Percentiles rank a stretch among this genome's conserved stretches.
These are phyloP conservation scores for Stylophora pistillata DNA, from an alignment of 64 coral and sea anemone species.

Conservation along the genomic window DNA sequence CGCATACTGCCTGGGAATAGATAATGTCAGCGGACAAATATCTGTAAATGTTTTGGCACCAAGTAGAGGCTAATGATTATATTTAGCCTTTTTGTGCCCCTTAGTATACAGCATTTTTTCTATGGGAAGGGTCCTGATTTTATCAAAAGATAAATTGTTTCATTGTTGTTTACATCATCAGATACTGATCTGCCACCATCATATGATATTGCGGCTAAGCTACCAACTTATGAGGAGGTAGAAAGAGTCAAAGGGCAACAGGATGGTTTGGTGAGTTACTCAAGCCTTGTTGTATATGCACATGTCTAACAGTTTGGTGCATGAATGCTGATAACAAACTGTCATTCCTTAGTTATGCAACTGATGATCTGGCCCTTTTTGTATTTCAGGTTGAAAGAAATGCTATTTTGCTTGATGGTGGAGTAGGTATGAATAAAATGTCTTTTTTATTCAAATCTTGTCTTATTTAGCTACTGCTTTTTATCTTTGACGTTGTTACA, in stretches of 20 bases:
- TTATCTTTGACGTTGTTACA: neutral
- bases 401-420: conserved; percentile 63
- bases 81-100: too few relatives aligned
- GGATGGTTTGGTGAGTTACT: conserved; percentile 42
- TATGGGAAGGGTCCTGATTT: too few relatives aligned
- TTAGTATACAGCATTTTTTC: too few relatives aligned
- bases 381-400: conserved; percentile 57
- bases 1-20: too few relatives aligned
- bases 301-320: too few relatives aligned
- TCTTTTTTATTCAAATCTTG: neutral
- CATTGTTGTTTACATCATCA: neutral
- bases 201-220: conserved; percentile 72
- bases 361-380: too few relatives aligned
- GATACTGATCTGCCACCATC: conserved; percentile 62
- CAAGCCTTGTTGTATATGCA: neutral
- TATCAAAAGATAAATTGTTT: neutral
- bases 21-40: too few relatives aligned
- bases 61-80: too few relatives aligned
- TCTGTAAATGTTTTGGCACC: too few relatives aligned
- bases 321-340: too few relatives aligned
- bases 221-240: conserved; percentile 82
- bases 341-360: too few relatives aligned
- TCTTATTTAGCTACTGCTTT: neutral
- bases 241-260: conserved; percentile 55
- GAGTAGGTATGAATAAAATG: conserved; percentile 31